Evolutionary conservation across 2,113 vertebrate genomes (phyloP), one percentile per base, ranked within the genome.

Genomic region (Pandion haliaetus): DNA sequence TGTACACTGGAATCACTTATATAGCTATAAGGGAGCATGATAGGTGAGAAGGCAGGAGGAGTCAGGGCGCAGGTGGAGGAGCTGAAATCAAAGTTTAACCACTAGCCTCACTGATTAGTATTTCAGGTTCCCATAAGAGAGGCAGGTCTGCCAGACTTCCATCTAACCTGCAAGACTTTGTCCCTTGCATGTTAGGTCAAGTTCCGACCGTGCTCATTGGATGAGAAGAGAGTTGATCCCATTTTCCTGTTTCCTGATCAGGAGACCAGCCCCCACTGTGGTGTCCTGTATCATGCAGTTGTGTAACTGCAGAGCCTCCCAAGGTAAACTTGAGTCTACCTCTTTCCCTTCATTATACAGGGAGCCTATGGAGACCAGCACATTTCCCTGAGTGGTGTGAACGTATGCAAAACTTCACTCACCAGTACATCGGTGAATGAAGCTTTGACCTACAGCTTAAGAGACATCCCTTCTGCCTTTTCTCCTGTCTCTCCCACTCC

Each of bases 231-330:
- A 29, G 14, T 69, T 91, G 59, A 49, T 59, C 0, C 0, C 31
- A 25, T 61, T 74, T 79, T 38, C 17, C 26, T 65, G 9, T 57
- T 70, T 42, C 24, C 66, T 55, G 21, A 50, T 49, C 9, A 74
- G 40, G 25, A 73, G 12, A 55, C 6, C 12, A 17, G 11, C 15
- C 4, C 8, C 5, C 2, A 4, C 10, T 3, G 2, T 12, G 8
- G 4, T 44, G 54, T 32, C 21, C 38, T 63, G 34, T 15, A 6
- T 54, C 0, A 1, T 6, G 8, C 16, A 19, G 38, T 23, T 57
- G 5, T 10, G 29, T 34, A 86, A 44, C 44, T 1, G 2, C 20
- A 55, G 38, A 44, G 3, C 15, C 16, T 79, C 26, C 14, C 1
- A 5, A 47, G 6, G 14, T 69, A 63, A 69, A 59, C 17, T 55